Base-by-base conservation (phyloP, 2,888 invertebrate species). In the Oxycera nigricornis region DNA sequence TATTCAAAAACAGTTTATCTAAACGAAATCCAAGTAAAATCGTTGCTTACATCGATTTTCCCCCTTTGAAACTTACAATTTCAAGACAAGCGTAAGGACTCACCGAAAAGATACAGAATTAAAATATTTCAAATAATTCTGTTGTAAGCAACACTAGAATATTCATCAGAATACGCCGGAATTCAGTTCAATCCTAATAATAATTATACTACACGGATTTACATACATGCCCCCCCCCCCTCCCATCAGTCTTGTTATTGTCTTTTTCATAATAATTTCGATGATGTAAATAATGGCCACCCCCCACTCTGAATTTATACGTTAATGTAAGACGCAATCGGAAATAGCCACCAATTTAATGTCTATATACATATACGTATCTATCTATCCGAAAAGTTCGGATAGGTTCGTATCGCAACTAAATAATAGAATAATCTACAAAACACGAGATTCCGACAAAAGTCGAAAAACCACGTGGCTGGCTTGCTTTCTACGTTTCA, bases 401-500 rank as follows among this genome's bases (percentile, higher is more conserved):
- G 59, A 30, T 30, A 22, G 17, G 4, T 59, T 59, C 59, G 59
- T 59, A 59, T 59, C 59, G 6, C 59, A 59, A 59, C 26, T 30
- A 59, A 59, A 59, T 59, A 59, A 59, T 59, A 59, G 59, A 59
- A 59, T 26, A 28, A 14, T 59, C 28, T 59, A 28, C 59, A 30
- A 30, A 59, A 30, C 59, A 41, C 26, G 67, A 46, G 67, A 67
- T 67, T 59, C 67, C 67, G 67, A 67, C 67, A 26, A 67, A 67
- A 67, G 67, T 67, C 67, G 67, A 67, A 67, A 67, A 41, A 67
- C 67, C 67, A 67, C 67, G 67, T 67, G 67, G 67, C 67, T 62
- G 9, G 62, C 28, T 67, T 41, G 41, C 26, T 30, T 59, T 59
- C 59, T 59, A n/a, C 30, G 59, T 59, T 50, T 59, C 26, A 59